Conservation (phyloP, 2,797 vertebrate genomes). For the Phalanger gymnotis region DNA sequence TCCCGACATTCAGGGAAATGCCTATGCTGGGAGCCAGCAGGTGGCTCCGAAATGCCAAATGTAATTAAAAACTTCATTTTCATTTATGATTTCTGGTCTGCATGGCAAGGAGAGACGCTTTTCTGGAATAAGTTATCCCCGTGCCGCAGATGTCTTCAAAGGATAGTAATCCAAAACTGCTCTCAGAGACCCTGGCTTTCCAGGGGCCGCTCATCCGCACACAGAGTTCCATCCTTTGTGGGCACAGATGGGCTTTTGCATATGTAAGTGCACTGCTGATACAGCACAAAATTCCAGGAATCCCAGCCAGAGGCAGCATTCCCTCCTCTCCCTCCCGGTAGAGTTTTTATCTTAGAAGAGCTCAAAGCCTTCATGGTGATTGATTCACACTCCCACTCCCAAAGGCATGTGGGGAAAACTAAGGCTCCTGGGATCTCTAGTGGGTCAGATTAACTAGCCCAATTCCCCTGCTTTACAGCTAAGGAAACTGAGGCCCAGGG, state of each 20-base stretch:
- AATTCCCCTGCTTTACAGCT: not conserved
- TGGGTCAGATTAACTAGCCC: not conserved
- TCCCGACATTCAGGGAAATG: conserved; percentile 32
- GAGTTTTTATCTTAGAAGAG: not conserved
- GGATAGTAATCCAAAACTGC: conserved; percentile 76
- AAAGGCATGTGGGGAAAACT: not conserved
- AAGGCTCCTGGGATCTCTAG: not conserved
- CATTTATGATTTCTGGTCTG: conserved; percentile 79
- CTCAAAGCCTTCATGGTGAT: not conserved
- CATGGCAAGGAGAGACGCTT: conserved; percentile 74
- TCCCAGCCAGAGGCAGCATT: conserved; percentile 39
- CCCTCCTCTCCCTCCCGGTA: not conserved
- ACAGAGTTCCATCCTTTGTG: conserved; percentile 74
- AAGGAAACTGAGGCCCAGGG: not conserved
- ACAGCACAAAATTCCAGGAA: conserved; percentile 61
- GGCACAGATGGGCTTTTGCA: conserved; percentile 77
- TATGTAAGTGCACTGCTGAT: conserved; percentile 63
- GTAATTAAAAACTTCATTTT: conserved; percentile 80
- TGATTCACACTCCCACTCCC: not conserved
- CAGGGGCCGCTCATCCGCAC: conserved; percentile 70
- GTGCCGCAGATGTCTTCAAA: conserved; percentile 81
- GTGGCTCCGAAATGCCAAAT: conserved; percentile 75
- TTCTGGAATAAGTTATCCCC: conserved; percentile 79
- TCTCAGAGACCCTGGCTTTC: conserved; percentile 67
- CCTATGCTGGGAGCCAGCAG: conserved; percentile 69